phyloP scores from a whole-genome alignment of 1,140 invertebrate genomes.

The Drosophila nannoptera region DNA sequence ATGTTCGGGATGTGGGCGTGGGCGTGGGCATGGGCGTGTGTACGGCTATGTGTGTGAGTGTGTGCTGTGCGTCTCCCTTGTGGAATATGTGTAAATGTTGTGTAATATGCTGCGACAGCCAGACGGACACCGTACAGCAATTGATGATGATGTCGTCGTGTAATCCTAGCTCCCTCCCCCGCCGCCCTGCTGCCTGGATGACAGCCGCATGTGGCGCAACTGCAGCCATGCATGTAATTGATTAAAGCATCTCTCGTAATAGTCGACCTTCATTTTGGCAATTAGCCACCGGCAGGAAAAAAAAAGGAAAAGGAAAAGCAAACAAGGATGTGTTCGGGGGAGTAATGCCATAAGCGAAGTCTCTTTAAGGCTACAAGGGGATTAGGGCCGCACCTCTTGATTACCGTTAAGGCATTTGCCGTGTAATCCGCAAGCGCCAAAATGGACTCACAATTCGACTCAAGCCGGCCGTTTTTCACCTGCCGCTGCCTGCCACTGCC shows the following conservation, averaged over 20 bases:
- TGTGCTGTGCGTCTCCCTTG: slow-evolving; percentile 18
- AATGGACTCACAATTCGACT: slow-evolving; percentile 27
- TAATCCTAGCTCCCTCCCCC: slow-evolving; percentile 31
- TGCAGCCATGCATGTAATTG: slow-evolving; percentile 54
- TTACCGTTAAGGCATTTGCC: slow-evolving; percentile 13
- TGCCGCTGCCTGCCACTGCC: slow-evolving; percentile 3
- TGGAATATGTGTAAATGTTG: slow-evolving; percentile 1
- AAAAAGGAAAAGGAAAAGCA: not conserved
- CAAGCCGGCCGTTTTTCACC: slow-evolving; percentile 27
- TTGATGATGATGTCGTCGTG: slow-evolving; percentile 47
- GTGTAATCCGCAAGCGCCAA: slow-evolving; percentile 23
- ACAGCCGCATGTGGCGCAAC: slow-evolving; percentile 32
- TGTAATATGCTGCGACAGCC: slow-evolving; percentile 15
- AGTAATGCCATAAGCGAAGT: slow-evolving; percentile 5
- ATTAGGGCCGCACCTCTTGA: slow-evolving; percentile 19
- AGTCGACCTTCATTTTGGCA: slow-evolving; percentile 13
- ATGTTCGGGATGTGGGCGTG: no score
- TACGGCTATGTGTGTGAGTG: slow-evolving; percentile 36
- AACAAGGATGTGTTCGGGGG: not conserved
- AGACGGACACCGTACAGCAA: slow-evolving; percentile 3
- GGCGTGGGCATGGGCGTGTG: not conserved
- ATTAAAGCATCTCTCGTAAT: slow-evolving; percentile 47
- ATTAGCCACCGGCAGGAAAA: slow-evolving; percentile 22
- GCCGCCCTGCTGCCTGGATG: slow-evolving; percentile 10
- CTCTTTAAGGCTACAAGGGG: slow-evolving; percentile 20